phyloP scores from a whole-genome alignment of 2,888 invertebrate genomes.

The Leptinotarsa tumamoca region DNA sequence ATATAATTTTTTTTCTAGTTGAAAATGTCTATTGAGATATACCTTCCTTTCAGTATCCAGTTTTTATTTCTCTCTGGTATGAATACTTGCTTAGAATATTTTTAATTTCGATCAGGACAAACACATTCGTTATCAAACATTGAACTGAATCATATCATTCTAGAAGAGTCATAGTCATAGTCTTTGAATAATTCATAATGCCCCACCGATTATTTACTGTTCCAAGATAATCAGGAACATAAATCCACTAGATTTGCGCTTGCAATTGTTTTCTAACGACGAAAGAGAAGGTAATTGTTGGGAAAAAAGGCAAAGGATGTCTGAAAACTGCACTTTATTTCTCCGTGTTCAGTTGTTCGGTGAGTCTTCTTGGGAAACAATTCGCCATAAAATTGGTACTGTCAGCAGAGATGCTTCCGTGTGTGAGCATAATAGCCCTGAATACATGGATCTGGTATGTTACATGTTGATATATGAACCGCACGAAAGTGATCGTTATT shows the following conservation, averaged over 20 bases:
- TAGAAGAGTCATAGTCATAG: background rate
- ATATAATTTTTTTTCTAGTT: too few relatives aligned
- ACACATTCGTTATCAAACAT: too few relatives aligned
- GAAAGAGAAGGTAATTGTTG: slow-evolving; percentile 13
- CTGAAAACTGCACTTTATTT: slow-evolving; percentile 13
- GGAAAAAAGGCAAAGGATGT: slow-evolving; percentile 8
- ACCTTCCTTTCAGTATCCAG: too few relatives aligned
- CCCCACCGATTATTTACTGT: background rate
- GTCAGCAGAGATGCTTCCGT: slow-evolving; percentile 16
- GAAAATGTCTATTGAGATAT: too few relatives aligned
- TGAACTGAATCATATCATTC: too few relatives aligned
- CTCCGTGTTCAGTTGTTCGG: slow-evolving; percentile 21
- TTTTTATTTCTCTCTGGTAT: too few relatives aligned
- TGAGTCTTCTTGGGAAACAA: slow-evolving; percentile 29
- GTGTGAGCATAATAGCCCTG: background rate
- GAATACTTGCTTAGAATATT: too few relatives aligned
- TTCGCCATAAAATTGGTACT: slow-evolving; percentile 24
- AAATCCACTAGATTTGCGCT: slow-evolving; percentile 5
- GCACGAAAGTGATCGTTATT: too few relatives aligned
- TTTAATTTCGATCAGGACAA: too few relatives aligned
- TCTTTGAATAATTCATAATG: background rate
- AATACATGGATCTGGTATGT: background rate
- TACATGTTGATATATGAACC: background rate
- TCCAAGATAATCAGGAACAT: background rate
- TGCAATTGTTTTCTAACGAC: slow-evolving; percentile 14